Conservation (phyloP, 2,888 invertebrate genomes). For the Harpagoxenus sublaevis region DNA sequence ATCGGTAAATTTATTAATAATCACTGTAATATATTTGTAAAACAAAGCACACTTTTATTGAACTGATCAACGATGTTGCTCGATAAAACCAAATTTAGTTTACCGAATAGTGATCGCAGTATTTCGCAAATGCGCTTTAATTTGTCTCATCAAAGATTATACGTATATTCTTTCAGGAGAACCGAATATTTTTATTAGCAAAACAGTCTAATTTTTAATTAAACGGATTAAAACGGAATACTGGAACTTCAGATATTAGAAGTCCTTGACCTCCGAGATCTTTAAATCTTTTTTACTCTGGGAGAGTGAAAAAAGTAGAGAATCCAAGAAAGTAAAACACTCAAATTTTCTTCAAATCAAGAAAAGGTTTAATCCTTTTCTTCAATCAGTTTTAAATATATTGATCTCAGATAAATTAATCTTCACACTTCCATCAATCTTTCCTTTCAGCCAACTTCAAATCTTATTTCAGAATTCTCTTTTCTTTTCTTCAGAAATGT, state of each 20-base stretch:
- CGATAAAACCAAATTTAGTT: not conserved
- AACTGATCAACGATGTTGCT: not conserved
- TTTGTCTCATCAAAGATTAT: not conserved
- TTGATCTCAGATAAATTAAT: not conserved
- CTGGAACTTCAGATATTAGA: not conserved
- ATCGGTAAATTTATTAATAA: not conserved
- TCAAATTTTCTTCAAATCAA: not conserved
- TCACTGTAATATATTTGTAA: not conserved
- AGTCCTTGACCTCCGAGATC: not conserved
- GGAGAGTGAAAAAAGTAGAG: not conserved
- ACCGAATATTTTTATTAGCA: not conserved
- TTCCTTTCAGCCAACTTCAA: not conserved
- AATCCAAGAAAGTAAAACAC: not conserved
- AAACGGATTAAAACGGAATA: not conserved
- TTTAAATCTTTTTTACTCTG: not conserved
- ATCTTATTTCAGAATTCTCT: not conserved
- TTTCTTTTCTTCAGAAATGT: not conserved
- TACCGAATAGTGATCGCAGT: not conserved
- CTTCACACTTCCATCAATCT: constrained; percentile 2
- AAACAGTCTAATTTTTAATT: not conserved
- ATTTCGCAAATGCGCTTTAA: not conserved
- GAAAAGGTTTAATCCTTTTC: not conserved
- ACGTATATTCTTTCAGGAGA: not conserved
- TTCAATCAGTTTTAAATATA: not conserved
- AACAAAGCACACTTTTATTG: not conserved